Conservation (phyloP, 2,113 vertebrate genomes). For the Raja brachyura region DNA sequence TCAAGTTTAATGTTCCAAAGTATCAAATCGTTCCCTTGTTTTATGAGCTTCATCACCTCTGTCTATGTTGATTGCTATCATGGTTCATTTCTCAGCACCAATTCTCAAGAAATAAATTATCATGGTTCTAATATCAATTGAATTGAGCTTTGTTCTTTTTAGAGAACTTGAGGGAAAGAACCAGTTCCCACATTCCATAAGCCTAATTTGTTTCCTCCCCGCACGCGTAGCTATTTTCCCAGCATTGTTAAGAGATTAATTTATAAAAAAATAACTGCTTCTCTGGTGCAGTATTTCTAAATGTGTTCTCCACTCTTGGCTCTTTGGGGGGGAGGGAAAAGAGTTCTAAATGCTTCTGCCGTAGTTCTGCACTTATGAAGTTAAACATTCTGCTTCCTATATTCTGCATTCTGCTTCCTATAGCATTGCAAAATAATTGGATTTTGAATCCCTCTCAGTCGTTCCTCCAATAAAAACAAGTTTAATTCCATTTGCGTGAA, state of each 20-base stretch:
- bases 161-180: neutral
- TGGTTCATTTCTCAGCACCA: neutral
- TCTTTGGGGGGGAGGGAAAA: too few species aligned
- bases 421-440: neutral
- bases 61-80: neutral
- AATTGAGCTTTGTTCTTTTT: neutral
- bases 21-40: neutral
- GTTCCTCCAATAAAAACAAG: neutral
- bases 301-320: neutral
- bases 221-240: neutral
- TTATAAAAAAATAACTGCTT: neutral
- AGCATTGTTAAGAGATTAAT: neutral
- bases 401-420: too few species aligned
- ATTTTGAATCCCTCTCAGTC: neutral
- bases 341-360: neutral
- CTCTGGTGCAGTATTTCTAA: neutral
- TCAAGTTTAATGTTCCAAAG: neutral
- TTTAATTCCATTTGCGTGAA: neutral
- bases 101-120: neutral
- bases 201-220: neutral
- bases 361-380: neutral
- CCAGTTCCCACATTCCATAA: neutral
- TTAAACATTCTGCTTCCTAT: neutral
- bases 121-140: neutral
- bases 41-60: neutral